Percentiles rank a stretch among this genome's conserved stretches.
These are phyloP conservation scores for Chrysodeixis includens DNA, from an alignment of 2,888 invertebrate species.

Conservation along the genomic window DNA sequence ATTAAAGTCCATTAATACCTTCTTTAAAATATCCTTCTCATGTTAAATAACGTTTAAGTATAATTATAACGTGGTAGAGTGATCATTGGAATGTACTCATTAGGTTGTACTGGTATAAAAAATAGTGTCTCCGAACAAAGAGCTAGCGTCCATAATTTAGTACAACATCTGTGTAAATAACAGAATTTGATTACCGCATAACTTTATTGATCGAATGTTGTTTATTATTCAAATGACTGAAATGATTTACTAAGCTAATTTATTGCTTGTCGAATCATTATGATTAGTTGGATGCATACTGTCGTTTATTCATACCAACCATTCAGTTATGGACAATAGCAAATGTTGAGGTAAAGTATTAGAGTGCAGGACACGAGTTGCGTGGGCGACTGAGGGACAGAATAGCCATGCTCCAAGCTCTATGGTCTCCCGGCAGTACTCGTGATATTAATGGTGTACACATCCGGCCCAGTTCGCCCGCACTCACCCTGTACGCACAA, in stretches of 20 bases:
- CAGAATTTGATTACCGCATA: conserved; percentile 14
- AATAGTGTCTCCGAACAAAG: conserved; percentile 10
- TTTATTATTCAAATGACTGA: conserved; percentile 12
- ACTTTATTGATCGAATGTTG: conserved; percentile 10
- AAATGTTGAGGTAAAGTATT: conserved; percentile 58
- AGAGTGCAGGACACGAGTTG: conserved; percentile 56
- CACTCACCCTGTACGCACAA: conserved; percentile 51
- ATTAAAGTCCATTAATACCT: too few species aligned
- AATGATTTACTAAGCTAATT: conserved; percentile 5
- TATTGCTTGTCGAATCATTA: not conserved
- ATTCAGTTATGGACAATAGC: conserved; percentile 42
- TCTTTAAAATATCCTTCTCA: conserved; percentile 34
- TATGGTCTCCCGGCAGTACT: conserved; percentile 60
- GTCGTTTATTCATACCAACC: conserved; percentile 25
- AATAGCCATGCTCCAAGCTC: conserved; percentile 65
- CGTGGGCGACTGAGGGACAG: conserved; percentile 69
- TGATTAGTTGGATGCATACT: conserved; percentile 18
- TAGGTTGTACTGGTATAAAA: conserved; percentile 17
- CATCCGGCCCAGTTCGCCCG: conserved; percentile 64
- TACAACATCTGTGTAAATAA: not conserved
- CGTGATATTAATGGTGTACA: conserved; percentile 65
- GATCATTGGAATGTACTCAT: conserved; percentile 30
- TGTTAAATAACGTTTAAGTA: conserved; percentile 24
- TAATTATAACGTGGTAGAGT: conserved; percentile 28
- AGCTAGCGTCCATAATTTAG: conserved; percentile 12